Base-by-base conservation (phyloP, 2,797 vertebrate genomes). In the Neoniphon sammara region DNA sequence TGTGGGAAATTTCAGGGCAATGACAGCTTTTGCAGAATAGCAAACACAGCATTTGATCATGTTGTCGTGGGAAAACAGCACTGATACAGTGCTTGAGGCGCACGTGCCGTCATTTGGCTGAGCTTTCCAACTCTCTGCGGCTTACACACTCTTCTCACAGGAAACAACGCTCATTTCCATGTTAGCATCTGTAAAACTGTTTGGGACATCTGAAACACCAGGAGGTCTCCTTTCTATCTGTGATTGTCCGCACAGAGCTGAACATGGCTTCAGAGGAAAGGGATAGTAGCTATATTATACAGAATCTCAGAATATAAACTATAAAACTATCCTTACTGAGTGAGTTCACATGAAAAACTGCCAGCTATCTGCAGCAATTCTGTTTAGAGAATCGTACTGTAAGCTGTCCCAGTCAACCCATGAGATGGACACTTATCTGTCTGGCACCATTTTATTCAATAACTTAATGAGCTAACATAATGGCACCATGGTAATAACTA, bases 271-370 rank as follows among this genome's bases (percentile, higher is more conserved):
- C 46, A 4, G 20, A 4, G 39, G 17, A 46, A 55, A 58, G 0
- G 61, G 50, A 56, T 44, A 49, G 20, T n/a, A n/a, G 17, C n/a
- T 47, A 36, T 65, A 49, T 46, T 47, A 65, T 47, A 47, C 54
- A 36, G 0, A 25, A 53, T 44, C 4, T 55, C 12, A 70, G 64
- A 69, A 18, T 7, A 17, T 36, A 23, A 20, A 50, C 49, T 31
- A 53, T 65, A 34, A 17, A 65, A 36, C 17, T 21, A 53, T 17
- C 17, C 34, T 31, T 53, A 42, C 66, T 49, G 23, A 44, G 15
- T 54, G 36, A 75, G 47, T 47, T 56, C 11, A 69, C 34, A 15
- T 66, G 52, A 21, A 68, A 67, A 77, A 36, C 10, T 44, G 30
- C 17, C 1, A 58, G n/a, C 18, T 20, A 20, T 53, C 39, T 55